These are phyloP conservation scores for Hozukius guyotensis DNA, from an alignment of 2,797 vertebrate species.

Conservation along the genomic window DNA sequence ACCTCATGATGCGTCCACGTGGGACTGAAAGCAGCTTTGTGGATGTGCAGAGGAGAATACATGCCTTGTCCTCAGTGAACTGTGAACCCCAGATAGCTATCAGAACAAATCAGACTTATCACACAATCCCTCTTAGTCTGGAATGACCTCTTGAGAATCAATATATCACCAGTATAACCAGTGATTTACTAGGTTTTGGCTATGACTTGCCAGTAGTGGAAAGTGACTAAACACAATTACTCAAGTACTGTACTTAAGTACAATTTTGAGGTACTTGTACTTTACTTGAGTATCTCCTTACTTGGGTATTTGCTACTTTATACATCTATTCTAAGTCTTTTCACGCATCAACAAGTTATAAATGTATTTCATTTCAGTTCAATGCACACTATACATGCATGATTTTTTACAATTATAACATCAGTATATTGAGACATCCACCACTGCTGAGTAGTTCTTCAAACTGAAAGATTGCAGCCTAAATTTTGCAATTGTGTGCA, in stretches of 20 bases:
- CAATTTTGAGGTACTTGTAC: background rate
- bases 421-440: background rate
- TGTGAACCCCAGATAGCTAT: constrained; percentile 40
- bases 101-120: constrained; percentile 46
- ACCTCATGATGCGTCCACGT: constrained; percentile 30
- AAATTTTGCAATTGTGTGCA: background rate
- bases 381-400: background rate
- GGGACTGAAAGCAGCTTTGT: constrained; percentile 32
- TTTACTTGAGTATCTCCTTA: background rate
- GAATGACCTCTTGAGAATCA: background rate
- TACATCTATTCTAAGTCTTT: background rate
- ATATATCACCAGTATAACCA: background rate
- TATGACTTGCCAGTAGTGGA: background rate
- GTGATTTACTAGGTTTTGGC: background rate
- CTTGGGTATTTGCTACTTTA: background rate
- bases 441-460: background rate
- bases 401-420: background rate
- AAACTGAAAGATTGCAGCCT: background rate
- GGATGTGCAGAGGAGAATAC: constrained; percentile 26
- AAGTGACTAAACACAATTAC: background rate
- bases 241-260: background rate
- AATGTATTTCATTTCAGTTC: background rate
- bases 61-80: constrained; percentile 40
- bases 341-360: background rate
- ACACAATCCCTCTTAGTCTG: constrained; percentile 3